phyloP scores from a whole-genome alignment of 2,888 invertebrate genomes.

The Ophioninae sp. region DNA sequence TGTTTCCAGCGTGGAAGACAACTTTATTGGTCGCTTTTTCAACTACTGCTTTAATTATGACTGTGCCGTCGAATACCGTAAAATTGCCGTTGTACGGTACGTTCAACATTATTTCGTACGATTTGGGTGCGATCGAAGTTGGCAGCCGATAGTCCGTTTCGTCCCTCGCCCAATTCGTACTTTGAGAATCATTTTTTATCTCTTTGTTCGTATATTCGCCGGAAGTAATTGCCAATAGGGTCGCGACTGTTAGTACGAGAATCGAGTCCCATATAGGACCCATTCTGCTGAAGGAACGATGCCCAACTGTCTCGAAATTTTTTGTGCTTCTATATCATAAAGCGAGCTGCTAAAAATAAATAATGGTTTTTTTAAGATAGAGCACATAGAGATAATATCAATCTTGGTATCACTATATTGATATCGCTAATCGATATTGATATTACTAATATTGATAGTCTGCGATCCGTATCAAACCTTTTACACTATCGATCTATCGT shows the following conservation, averaged over 20 bases:
- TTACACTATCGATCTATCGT: not conserved
- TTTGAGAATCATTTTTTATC: conserved; percentile 10
- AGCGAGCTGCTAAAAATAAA: not conserved
- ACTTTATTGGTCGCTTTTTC: conserved; percentile 84
- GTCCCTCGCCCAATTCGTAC: conserved; percentile 43
- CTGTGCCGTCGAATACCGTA: conserved; percentile 82
- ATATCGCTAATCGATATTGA: not conserved
- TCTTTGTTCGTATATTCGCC: not conserved
- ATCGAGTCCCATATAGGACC: conserved; percentile 15
- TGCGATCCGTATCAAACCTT: not conserved
- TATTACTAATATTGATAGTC: not conserved
- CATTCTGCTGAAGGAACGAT: conserved; percentile 48
- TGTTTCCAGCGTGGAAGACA: conserved; percentile 84
- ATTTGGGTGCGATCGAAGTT: conserved; percentile 81
- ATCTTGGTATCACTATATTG: not conserved
- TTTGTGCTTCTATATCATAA: not conserved
- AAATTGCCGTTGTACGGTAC: conserved; percentile 81
- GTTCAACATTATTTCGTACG: conserved; percentile 83
- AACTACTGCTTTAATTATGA: conserved; percentile 82
- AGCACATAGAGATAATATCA: not conserved
- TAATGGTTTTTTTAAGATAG: not conserved
- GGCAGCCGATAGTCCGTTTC: conserved; percentile 81
- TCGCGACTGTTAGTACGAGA: conserved; percentile 2
- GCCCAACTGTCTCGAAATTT: conserved; percentile 4
- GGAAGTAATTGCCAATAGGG: not conserved